A percentile compares a stretch with the other conserved stretches of the same genome.
Evolutionary conservation across 2,113 vertebrate genomes (phyloP).

Genomic region (Plotosus lineatus): DNA sequence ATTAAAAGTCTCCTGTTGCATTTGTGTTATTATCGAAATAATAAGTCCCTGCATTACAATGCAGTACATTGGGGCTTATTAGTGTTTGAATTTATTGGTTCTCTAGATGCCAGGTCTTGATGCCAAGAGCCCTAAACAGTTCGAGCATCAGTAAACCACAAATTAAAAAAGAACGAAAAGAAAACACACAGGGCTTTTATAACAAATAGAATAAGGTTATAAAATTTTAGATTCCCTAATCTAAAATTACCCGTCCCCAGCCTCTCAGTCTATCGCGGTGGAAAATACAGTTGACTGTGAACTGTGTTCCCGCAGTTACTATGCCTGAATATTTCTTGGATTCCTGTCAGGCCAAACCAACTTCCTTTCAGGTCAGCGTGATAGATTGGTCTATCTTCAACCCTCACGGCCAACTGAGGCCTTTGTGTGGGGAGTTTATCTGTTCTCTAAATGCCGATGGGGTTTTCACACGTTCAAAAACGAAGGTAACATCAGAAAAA

Average conservation of each 20-base stretch:
- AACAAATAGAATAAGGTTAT: not conserved
- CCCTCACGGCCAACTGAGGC: too few species aligned
- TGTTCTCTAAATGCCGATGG: too few species aligned
- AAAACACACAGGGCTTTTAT: not conserved
- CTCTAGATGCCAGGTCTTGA: conserved; percentile 1
- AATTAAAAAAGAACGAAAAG: not conserved
- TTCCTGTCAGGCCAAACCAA: too few species aligned
- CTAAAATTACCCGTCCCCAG: not conserved
- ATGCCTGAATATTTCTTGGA: too few species aligned
- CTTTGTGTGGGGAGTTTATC: too few species aligned
- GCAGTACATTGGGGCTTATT: conserved; percentile 5
- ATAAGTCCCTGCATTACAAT: not conserved
- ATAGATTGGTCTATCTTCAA: too few species aligned
- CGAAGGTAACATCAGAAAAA: too few species aligned
- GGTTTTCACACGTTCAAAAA: too few species aligned
- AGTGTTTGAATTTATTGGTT: conserved; percentile 1
- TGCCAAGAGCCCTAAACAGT: conserved; percentile 5
- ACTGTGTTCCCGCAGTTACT: too few species aligned
- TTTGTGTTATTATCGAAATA: conserved; percentile 17
- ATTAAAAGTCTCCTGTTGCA: not conserved
- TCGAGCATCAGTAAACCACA: not conserved
- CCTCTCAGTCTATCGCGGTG: too few species aligned
- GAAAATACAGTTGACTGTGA: too few species aligned
- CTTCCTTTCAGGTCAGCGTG: too few species aligned
- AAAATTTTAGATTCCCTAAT: not conserved